Evolutionary conservation across 2,888 invertebrate species (phyloP), one percentile per base, ranked within the genome.

Genomic region (Mesorhabditis belari): DNA sequence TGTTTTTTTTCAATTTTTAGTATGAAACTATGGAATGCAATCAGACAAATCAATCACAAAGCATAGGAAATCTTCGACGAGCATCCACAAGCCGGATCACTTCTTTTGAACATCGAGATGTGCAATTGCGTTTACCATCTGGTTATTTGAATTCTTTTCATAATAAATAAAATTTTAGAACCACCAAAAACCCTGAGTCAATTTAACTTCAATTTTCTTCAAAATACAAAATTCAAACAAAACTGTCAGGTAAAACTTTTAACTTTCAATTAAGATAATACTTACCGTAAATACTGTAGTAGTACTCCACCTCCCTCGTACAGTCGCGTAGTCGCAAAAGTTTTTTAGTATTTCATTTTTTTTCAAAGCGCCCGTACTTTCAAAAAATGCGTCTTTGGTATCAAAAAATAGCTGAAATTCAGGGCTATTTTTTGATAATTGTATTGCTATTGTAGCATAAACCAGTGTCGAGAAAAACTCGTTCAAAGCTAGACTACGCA

Each of bases 91-190:
- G 77, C 79, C 2, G 79, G 79, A 4, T 76, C 77, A 9, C 61
- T 79, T 69, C 79, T 5, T 80, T 79, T 57, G 79, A 79, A 57
- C 79, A 79, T 58, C 61, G 77, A 3, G 77, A 79, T 63, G 76
- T 75, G 0, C 79, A 80, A 60, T 71, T 76, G 29, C 59, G 65
- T 9, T 60, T 70, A 6, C 70, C 76, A 0, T 59, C 68, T 9
- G 54, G 57, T 24, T 25, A 60, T 5, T 6, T 50, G 51, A n/a
- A 6, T n/a, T n/a, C 51, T 6, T 1, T 23, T n/a, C 12, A n/a
- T n/a, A 21, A 6, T 23, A 21, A 6, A n/a, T 23, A 21, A 2
- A n/a, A n/a, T 50, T 23, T 58, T 62, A 19, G 49, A 65, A 58
- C 63, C 51, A 12, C 58, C 69, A 29, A 70, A 68, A 28, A 71